Percentiles rank a stretch among this genome's conserved stretches.
phyloP scores from a whole-genome alignment of 2,113 vertebrate genomes.

The Climacteris rufus region DNA sequence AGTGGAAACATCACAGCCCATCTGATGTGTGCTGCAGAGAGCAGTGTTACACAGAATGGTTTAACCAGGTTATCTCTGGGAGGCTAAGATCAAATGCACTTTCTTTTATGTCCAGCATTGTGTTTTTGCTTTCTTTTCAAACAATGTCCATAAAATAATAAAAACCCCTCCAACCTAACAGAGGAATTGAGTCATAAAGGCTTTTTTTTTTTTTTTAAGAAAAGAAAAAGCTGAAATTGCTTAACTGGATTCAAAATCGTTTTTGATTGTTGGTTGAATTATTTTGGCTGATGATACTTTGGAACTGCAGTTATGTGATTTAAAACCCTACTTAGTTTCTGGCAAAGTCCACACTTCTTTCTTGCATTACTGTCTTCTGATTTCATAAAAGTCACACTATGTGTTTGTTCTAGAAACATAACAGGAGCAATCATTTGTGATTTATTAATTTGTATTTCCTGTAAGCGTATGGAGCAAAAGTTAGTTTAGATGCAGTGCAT shows the following conservation, averaged over 20 bases:
- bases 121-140: slow-evolving; percentile 59
- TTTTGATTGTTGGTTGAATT: slow-evolving; percentile 51
- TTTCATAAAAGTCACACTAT: slow-evolving; percentile 13
- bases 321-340: slow-evolving; percentile 47
- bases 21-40: slow-evolving; percentile 67
- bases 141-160: slow-evolving; percentile 53
- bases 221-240: not conserved
- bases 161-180: not conserved
- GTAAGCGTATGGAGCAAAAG: not conserved
- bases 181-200: slow-evolving; percentile 27
- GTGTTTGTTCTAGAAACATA: slow-evolving; percentile 30
- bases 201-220: not conserved
- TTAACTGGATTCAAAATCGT: slow-evolving; percentile 50
- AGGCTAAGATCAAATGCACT: slow-evolving; percentile 71
- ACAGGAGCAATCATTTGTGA: slow-evolving; percentile 3
- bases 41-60: slow-evolving; percentile 45
- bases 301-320: slow-evolving; percentile 25
- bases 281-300: slow-evolving; percentile 49
- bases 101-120: slow-evolving; percentile 67
- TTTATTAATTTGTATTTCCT: slow-evolving; percentile 54
- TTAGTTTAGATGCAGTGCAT: slow-evolving; percentile 47
- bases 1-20: slow-evolving; percentile 73
- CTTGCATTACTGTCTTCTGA: not conserved
- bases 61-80: slow-evolving; percentile 71
- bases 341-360: not conserved